A percentile compares a stretch with the other conserved stretches of the same genome.
Conservation (phyloP, 2,888 invertebrate species). For the Ichneumoninae sp. region DNA sequence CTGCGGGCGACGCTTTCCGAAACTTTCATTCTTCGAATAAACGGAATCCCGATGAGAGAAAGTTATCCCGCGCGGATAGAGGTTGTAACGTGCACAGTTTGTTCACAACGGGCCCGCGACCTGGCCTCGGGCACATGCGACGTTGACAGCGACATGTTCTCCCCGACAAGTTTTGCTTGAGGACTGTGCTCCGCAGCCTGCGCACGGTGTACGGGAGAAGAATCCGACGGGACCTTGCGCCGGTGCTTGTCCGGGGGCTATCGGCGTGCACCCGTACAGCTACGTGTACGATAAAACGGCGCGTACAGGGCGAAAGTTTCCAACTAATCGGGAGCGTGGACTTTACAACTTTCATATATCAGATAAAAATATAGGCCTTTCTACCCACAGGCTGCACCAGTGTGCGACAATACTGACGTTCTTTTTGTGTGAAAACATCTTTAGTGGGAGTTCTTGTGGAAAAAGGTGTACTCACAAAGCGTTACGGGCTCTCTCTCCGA, state of each 20-base stretch:
- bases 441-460: neutral
- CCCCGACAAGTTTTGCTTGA: conserved; percentile 18
- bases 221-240: conserved; percentile 32
- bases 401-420: neutral
- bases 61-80: conserved; percentile 33
- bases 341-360: neutral
- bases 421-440: neutral
- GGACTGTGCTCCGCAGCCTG: neutral
- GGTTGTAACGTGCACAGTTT: conserved; percentile 16
- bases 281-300: neutral
- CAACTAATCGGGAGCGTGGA: conserved; percentile 7
- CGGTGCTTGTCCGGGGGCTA: conserved; percentile 19
- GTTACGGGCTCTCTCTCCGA: no score
- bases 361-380: neutral
- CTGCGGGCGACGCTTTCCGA: conserved; percentile 11
- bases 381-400: neutral
- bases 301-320: neutral
- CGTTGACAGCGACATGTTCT: conserved; percentile 48
- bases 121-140: conserved; percentile 49
- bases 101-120: conserved; percentile 42
- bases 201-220: conserved; percentile 26
- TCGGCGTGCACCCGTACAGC: neutral
- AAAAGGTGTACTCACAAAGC: neutral
- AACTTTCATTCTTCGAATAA: conserved; percentile 48
- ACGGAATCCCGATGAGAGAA: conserved; percentile 54